Base-by-base conservation (phyloP, 1,140 invertebrate species). In the Whitmania pigra region DNA sequence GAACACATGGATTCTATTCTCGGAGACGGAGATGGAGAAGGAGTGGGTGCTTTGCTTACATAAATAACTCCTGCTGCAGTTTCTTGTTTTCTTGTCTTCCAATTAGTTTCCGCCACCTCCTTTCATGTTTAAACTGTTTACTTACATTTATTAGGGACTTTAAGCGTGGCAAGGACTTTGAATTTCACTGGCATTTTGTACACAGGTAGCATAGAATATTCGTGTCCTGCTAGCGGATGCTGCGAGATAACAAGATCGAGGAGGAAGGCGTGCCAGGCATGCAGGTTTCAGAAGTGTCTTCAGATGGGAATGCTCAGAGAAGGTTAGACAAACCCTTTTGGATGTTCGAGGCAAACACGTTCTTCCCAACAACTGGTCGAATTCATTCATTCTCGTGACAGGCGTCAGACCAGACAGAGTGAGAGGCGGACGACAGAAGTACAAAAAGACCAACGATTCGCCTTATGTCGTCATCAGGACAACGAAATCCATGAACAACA, bases 171-270 rank as follows among this genome's bases (percentile, higher is more conserved):
- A 17, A 15, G 9, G 43, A 49, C n/a, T n/a, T 17, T 5, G 43
- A 49, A 49, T 49, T 49, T 49, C 43, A 13, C 15, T 49, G 43
- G 43, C 43, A 49, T 49, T 49, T 49, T 49, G 43, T 80, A 86
- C 85, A 78, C 84, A 90, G 92, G 93, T 77, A 97, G 97, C 83
- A 97, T 98, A 78, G 93, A 97, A 81, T 99, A 98, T 82, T 94
- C 93, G 0, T 99, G 95, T 84, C 93, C 94, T 20, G 93, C 94
- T 6, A 89, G 89, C 66, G 93, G 94, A 78, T 92, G 95, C 81
- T 99, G 95, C 84, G 94, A 97, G 85, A 98, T 98, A 76, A 97
- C 97, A 83, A 98, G 98, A 84, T 85, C 94, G 75, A 85, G 93
- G 72, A 86, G 93, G 72, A 96, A 96, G 86, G 93, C 93, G 9